Percentiles rank a stretch among this genome's conserved stretches.
These are phyloP conservation scores for Sinocyclocheilus rhinocerous DNA, from an alignment of 2,113 vertebrate genomes.

Conservation along the genomic window DNA sequence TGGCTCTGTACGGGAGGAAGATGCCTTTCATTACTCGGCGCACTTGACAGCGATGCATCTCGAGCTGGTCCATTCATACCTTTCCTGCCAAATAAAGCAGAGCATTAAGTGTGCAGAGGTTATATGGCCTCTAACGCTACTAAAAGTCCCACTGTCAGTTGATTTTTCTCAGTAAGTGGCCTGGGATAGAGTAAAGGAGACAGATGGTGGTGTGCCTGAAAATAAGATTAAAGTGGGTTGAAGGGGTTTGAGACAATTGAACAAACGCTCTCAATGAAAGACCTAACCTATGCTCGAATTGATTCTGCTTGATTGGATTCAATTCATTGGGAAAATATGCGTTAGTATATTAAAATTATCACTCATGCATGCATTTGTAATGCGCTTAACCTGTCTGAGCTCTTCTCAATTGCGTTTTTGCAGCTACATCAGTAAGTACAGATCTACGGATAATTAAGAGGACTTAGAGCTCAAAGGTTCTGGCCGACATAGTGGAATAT, in stretches of 20 bases:
- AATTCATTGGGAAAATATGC: neutral
- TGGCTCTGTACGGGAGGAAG: slow-evolving; percentile 46
- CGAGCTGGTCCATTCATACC: neutral
- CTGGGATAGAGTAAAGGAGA: slow-evolving; percentile 35
- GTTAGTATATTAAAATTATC: neutral
- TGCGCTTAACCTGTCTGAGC: neutral
- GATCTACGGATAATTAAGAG: neutral
- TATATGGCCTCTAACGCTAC: neutral
- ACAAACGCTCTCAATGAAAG: neutral
- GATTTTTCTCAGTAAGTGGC: neutral
- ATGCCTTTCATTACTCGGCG: slow-evolving; percentile 62
- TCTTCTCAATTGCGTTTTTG: neutral
- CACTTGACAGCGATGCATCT: slow-evolving; percentile 45
- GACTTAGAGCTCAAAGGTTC: slow-evolving; percentile 1
- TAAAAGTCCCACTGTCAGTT: neutral
- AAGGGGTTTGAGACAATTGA: slow-evolving; percentile 26
- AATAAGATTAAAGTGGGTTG: slow-evolving; percentile 58
- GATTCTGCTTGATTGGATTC: slow-evolving; percentile 24
- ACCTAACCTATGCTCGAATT: neutral
- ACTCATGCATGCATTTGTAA: neutral
- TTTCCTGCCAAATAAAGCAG: slow-evolving; percentile 2
- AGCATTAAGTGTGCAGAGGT: slow-evolving; percentile 23
- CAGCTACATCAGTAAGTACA: neutral
- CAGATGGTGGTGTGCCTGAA: slow-evolving; percentile 58
- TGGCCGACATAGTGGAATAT: neutral